A percentile compares a stretch with the other conserved stretches of the same genome.
These are phyloP conservation scores for Egretta garzetta DNA, from an alignment of 2,113 vertebrate genomes.

Conservation along the genomic window DNA sequence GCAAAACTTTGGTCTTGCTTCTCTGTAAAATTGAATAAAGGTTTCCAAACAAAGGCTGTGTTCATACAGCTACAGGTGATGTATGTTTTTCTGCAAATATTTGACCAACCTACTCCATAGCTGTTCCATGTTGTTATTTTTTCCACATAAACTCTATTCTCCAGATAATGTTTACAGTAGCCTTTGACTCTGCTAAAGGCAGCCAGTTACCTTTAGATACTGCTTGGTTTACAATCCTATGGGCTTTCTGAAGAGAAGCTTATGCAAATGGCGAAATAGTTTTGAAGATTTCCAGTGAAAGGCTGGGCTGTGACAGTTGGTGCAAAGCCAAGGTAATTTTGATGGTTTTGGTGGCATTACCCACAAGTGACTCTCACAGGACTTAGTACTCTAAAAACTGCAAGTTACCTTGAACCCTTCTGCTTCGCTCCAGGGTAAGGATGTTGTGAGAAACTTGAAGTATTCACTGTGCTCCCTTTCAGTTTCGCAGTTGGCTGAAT, in stretches of 20 bases:
- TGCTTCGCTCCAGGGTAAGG: background rate
- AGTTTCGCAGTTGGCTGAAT: background rate
- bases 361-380: background rate
- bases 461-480: background rate
- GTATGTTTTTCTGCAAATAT: background rate
- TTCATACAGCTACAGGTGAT: background rate
- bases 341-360: background rate
- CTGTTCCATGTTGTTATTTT: fast-evolving
- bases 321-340: background rate
- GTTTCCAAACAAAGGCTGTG: background rate
- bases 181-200: background rate
- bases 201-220: background rate
- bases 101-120: background rate
- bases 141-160: background rate
- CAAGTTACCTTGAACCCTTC: background rate
- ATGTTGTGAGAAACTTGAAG: fast-evolving
- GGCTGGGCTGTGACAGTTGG: background rate
- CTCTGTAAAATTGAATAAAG: background rate
- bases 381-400: background rate
- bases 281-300: background rate
- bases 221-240: fast-evolving
- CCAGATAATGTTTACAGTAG: background rate
- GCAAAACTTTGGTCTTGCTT: background rate
- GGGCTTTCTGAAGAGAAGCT: background rate
- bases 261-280: background rate